Evolutionary conservation across 2,797 vertebrate genomes (phyloP).

Genomic region (Austrolebias charrua): DNA sequence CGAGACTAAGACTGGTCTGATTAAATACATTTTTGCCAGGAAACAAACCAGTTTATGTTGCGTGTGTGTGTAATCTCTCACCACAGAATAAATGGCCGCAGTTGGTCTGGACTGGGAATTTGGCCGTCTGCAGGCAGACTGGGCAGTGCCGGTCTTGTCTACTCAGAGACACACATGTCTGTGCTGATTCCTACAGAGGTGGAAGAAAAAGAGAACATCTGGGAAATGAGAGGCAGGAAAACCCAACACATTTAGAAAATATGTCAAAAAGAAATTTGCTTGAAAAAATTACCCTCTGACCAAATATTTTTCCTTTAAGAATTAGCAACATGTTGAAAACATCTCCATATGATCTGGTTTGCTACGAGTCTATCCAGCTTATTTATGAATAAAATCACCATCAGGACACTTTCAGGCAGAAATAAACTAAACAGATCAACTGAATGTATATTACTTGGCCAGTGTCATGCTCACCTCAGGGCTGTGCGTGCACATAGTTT

Average conservation of each 20-base stretch:
- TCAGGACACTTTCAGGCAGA: too few species aligned
- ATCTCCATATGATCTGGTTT: too few species aligned
- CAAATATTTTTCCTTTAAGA: background rate
- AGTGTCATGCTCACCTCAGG: constrained; percentile 56
- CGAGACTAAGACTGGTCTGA: background rate
- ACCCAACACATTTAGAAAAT: too few species aligned
- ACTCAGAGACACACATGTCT: constrained; percentile 47
- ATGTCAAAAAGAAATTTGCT: too few species aligned
- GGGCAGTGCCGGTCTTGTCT: constrained; percentile 80
- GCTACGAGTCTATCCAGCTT: too few species aligned
- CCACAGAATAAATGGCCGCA: constrained; percentile 88
- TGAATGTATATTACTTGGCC: too few species aligned
- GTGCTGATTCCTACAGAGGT: constrained; percentile 55
- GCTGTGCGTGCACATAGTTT: constrained; percentile 26
- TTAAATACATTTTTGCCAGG: background rate
- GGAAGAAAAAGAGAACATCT: background rate
- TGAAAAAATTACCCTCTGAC: background rate
- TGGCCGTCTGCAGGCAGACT: constrained; percentile 82
- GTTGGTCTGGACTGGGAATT: constrained; percentile 84
- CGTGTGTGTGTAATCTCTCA: constrained; percentile 52
- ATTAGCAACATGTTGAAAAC: background rate
- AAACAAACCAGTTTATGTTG: background rate
- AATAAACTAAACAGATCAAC: background rate
- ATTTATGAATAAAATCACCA: too few species aligned
- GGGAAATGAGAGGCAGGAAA: background rate